Conservation (phyloP, 2,888 invertebrate genomes). For the Empis livida region DNA sequence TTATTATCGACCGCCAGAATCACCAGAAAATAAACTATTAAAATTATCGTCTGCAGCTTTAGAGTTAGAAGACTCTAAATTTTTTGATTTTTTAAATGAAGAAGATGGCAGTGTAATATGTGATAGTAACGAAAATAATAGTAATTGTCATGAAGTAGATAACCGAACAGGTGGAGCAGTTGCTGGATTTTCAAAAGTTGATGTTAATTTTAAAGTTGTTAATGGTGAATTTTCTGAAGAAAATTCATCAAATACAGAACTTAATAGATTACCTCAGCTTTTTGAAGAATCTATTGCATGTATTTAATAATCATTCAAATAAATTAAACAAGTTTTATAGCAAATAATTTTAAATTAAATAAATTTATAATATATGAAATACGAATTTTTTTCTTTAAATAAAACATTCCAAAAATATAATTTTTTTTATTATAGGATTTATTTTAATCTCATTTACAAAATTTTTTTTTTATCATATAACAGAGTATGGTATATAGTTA, state of each 20-base stretch:
- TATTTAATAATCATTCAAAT: constrained; percentile 4
- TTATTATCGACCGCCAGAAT: constrained; percentile 13
- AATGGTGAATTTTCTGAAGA: constrained; percentile 12
- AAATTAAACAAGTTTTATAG: no score
- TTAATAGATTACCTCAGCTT: constrained; percentile 16
- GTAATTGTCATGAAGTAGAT: constrained; percentile 10
- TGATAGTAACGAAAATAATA: constrained; percentile 7
- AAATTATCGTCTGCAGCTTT: constrained; percentile 20
- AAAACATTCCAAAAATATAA: no score
- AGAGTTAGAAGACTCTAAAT: constrained; percentile 17
- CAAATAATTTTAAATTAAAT: no score
- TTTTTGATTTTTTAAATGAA: constrained; percentile 17
- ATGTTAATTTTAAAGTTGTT: constrained; percentile 13
- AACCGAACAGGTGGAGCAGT: background rate
- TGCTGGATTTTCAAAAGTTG: constrained; percentile 9
- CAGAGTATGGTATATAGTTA: no score
- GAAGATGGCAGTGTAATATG: constrained; percentile 8
- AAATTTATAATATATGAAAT: no score
- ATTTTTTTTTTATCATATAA: no score
- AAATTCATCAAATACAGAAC: constrained; percentile 15
- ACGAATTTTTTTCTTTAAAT: no score
- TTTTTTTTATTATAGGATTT: no score
- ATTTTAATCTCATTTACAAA: no score
- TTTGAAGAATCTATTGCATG: constrained; percentile 17
- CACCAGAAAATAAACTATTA: constrained; percentile 19